Percentiles rank a stretch among this genome's conserved stretches.
phyloP scores from a whole-genome alignment of 1,140 invertebrate genomes.

The Lethrus apterus region DNA sequence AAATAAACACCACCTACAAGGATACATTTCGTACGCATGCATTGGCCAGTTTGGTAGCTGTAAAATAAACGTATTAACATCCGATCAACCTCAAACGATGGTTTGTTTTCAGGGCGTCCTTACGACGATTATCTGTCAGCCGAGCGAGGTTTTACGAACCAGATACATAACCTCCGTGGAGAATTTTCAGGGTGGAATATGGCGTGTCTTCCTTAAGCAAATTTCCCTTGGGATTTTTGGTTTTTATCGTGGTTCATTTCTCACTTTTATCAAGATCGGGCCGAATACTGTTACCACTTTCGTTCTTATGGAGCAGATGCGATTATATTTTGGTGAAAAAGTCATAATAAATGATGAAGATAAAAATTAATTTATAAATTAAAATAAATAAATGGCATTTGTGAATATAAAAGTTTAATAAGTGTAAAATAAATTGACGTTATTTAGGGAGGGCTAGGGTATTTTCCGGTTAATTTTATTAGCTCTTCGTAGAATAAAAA shows the following conservation, averaged over 20 bases:
- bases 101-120: neutral
- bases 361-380: too few relatives aligned
- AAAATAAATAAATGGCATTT: neutral
- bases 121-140: neutral
- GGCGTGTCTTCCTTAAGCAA: neutral
- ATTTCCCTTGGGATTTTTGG: neutral
- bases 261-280: neutral
- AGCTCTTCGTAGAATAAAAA: constrained; percentile 96
- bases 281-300: neutral
- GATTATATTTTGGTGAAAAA: constrained; percentile 2
- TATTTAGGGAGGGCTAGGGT: constrained; percentile 65
- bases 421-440: neutral
- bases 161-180: neutral
- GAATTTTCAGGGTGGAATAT: neutral
- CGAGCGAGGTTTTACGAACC: neutral
- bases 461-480: too few relatives aligned
- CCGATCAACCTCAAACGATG: too few relatives aligned
- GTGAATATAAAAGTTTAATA: neutral
- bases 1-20: neutral
- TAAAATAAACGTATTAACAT: neutral
- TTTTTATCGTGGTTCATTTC: neutral
- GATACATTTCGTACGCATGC: neutral
- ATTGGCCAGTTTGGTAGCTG: neutral
- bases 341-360: too few relatives aligned
- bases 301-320: constrained; percentile 2